A percentile compares a stretch with the other conserved stretches of the same genome.
These are phyloP conservation scores for Nasalis larvatus DNA, from an alignment of 2,113 vertebrate genomes.

Conservation along the genomic window DNA sequence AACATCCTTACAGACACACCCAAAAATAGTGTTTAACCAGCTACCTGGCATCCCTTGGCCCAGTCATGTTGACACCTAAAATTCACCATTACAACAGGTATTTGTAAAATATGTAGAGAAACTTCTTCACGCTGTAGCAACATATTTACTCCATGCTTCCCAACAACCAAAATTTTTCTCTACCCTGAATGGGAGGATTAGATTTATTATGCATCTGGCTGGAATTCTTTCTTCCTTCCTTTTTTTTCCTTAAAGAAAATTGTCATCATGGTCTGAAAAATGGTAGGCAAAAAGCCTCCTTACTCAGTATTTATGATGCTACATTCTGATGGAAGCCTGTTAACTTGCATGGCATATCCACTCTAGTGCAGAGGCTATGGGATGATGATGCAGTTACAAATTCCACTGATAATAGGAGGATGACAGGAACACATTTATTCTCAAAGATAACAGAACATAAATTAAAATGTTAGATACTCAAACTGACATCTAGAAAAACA, in stretches of 20 bases:
- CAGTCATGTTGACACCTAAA: not conserved
- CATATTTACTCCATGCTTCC: not conserved
- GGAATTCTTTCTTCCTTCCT: not conserved
- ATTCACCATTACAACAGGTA: not conserved
- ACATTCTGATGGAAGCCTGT: not conserved
- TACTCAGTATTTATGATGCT: not conserved
- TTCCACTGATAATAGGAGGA: not conserved
- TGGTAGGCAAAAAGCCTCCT: not conserved
- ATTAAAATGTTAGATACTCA: constrained; percentile 62
- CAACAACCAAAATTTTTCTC: not conserved
- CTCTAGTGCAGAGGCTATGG: not conserved
- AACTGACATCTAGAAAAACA: constrained; percentile 49
- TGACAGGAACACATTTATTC: constrained; percentile 49
- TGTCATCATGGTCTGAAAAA: not conserved
- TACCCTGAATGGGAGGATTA: not conserved
- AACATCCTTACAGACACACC: not conserved
- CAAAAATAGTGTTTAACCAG: not conserved
- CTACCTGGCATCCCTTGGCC: not conserved
- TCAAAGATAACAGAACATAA: constrained; percentile 51
- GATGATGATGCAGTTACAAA: not conserved
- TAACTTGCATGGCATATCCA: not conserved
- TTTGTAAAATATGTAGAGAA: constrained; percentile 4
- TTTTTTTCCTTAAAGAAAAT: constrained; percentile 14
- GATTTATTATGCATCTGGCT: not conserved
- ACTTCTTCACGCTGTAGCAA: not conserved